A percentile compares a stretch with the other conserved stretches of the same genome.
Conservation (phyloP, 64 coral and sea anemone genomes). For the Montipora sp. region DNA sequence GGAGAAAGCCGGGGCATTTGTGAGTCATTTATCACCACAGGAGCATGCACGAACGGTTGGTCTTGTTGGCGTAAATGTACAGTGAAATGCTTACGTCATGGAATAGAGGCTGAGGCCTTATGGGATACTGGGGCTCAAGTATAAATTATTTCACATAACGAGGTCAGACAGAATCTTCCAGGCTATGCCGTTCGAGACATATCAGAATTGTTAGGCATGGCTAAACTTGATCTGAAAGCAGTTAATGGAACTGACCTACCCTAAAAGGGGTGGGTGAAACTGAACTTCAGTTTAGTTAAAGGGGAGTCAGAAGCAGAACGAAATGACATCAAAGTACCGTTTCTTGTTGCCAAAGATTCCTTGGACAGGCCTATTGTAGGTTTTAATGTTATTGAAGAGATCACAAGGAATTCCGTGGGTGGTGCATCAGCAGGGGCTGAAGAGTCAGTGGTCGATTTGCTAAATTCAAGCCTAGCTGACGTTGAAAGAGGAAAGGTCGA, state of each 20-base stretch:
- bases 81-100: constrained; percentile 57
- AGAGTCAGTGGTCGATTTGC: neutral
- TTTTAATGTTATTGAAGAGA: constrained; percentile 73
- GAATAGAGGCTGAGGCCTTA: constrained; percentile 13
- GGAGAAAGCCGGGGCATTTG: neutral
- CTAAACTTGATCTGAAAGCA: constrained; percentile 58
- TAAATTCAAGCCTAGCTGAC: constrained; percentile 8
- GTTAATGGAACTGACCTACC: constrained; percentile 65
- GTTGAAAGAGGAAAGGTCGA: constrained; percentile 26
- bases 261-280: constrained; percentile 68
- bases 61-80: constrained; percentile 69
- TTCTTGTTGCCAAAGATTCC: constrained; percentile 24
- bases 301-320: neutral
- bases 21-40: constrained; percentile 65
- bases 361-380: constrained; percentile 65
- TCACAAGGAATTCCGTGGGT: neutral
- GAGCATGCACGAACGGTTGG: constrained; percentile 55
- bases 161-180: constrained; percentile 24
- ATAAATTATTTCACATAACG: constrained; percentile 49
- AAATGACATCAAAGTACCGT: constrained; percentile 56
- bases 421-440: constrained; percentile 13
- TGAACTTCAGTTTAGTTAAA: constrained; percentile 36
- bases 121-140: constrained; percentile 85
- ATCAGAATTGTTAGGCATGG: constrained; percentile 51
- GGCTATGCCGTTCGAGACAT: constrained; percentile 46